Evolutionary conservation across 2,797 vertebrate species (phyloP).

Genomic region (Sphenopsis melanotis): DNA sequence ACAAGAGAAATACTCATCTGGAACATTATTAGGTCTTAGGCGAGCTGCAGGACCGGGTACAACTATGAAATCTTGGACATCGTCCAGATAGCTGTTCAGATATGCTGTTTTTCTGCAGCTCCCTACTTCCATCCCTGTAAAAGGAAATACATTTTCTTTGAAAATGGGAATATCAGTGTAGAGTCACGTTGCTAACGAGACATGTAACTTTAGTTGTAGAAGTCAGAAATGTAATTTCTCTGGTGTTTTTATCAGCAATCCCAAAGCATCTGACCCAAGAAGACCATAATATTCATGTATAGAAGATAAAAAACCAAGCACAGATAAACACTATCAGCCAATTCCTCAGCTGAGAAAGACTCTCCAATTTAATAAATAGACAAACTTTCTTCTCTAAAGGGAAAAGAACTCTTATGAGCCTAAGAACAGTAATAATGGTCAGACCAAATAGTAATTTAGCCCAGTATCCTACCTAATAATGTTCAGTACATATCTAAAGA

Average conservation of each 20-base stretch:
- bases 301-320: not conserved
- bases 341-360: not conserved
- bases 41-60: conserved; percentile 89
- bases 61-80: conserved; percentile 77
- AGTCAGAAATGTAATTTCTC: not conserved
- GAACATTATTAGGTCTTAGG: conserved; percentile 82
- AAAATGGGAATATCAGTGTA: not conserved
- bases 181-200: not conserved
- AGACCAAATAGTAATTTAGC: not conserved
- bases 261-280: not conserved
- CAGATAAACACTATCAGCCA: not conserved
- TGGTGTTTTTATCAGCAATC: not conserved
- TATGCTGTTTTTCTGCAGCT: conserved; percentile 80
- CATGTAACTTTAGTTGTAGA: not conserved
- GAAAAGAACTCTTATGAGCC: not conserved
- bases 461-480: not conserved
- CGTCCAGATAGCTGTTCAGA: conserved; percentile 77
- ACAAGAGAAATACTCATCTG: conserved; percentile 90
- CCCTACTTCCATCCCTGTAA: conserved; percentile 90
- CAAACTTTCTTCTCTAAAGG: not conserved
- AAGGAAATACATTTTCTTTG: not conserved
- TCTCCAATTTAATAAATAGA: not conserved
- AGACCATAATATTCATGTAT: rapidly evolving
- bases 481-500: not conserved
- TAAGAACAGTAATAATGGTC: not conserved